Evolutionary conservation across 2,113 vertebrate species (phyloP).

Genomic region (Cyanoramphus novaezelandiae): DNA sequence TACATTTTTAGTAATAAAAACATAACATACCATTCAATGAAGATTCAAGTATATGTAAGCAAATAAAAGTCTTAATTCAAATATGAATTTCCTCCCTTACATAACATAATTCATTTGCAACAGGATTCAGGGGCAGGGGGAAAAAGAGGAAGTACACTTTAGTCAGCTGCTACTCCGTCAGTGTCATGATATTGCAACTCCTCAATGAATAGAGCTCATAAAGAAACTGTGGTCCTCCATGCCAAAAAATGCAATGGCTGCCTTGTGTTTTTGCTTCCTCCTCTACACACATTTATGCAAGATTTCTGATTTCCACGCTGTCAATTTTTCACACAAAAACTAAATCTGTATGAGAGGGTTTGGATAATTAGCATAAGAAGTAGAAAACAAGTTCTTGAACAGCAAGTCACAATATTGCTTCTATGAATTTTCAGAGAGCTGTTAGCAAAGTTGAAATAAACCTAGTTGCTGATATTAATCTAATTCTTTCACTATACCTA

Average conservation of each 20-base stretch:
- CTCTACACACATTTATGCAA: neutral
- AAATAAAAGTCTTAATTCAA: neutral
- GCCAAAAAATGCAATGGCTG: accelerated
- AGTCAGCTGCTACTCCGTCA: neutral
- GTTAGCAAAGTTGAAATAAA: neutral
- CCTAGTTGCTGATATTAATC: neutral
- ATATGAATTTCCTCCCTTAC: neutral
- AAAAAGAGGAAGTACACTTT: neutral
- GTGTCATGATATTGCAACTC: neutral
- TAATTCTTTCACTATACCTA: neutral
- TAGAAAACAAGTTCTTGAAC: neutral
- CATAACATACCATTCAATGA: neutral
- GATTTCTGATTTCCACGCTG: neutral
- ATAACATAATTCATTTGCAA: neutral
- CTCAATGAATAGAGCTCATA: neutral
- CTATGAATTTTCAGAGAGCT: neutral
- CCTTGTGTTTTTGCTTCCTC: neutral
- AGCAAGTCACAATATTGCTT: neutral
- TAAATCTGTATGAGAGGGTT: neutral
- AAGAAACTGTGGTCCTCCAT: neutral
- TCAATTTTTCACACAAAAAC: neutral
- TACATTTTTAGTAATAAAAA: neutral
- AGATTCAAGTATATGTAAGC: neutral
- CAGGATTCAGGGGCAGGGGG: neutral
- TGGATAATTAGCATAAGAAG: neutral